phyloP scores from a whole-genome alignment of 2,888 invertebrate species.

The Loripinus fragilis region DNA sequence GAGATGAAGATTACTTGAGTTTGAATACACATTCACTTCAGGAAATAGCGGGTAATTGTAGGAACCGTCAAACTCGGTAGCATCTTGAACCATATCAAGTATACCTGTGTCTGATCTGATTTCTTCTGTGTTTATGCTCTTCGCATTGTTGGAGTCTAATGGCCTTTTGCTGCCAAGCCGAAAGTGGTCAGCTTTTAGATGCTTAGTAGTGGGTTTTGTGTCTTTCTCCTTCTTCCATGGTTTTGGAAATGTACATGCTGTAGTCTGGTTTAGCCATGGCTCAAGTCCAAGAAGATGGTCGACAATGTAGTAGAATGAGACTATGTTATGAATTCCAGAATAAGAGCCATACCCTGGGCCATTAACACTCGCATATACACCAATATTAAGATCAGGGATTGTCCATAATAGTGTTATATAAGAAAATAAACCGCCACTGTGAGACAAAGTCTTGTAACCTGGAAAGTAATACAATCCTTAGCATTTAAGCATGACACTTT shows the following conservation, averaged over 20 bases:
- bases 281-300: slow-evolving; percentile 8
- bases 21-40: neutral
- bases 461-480: too few species aligned
- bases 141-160: too few species aligned
- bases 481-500: too few species aligned
- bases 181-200: too few species aligned
- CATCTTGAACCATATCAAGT: neutral
- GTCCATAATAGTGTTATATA: slow-evolving; percentile 40
- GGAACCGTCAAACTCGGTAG: neutral
- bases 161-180: too few species aligned
- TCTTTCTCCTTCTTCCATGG: neutral
- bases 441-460: slow-evolving; percentile 24
- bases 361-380: slow-evolving; percentile 49
- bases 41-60: neutral
- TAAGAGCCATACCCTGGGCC: slow-evolving; percentile 25
- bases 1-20: neutral
- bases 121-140: neutral
- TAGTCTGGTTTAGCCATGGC: slow-evolving; percentile 11
- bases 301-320: neutral
- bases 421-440: slow-evolving; percentile 46
- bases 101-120: neutral
- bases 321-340: neutral
- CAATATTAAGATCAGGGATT: slow-evolving; percentile 40
- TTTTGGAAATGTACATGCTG: slow-evolving; percentile 13
- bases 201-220: too few species aligned